Evolutionary conservation across 1,140 invertebrate species (phyloP), one percentile per base, ranked within the genome.

Genomic region (Lordiphosa collinella): DNA sequence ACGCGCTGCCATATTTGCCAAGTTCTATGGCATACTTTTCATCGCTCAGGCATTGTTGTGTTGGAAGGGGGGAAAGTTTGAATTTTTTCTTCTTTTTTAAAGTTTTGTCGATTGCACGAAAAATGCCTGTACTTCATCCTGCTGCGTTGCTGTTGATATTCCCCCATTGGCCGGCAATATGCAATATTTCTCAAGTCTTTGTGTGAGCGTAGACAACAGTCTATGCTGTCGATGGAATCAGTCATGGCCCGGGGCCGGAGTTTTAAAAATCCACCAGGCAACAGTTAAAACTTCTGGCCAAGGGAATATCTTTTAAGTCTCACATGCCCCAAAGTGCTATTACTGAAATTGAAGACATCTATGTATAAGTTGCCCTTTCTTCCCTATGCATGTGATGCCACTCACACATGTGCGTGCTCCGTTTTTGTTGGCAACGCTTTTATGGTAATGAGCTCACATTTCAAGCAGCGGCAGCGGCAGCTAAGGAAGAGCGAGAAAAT

Each of bases 361-460:
- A 82, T 82, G 61, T 84, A 82, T 76, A 75, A 76, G 75, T 56
- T 74, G 63, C 36, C 52, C 55, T 53, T 55, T 43, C 31, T 41
- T 40, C 46, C 9, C 38, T 31, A 34, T 48, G 29, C 49, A 3
- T 18, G 3, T n/a, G n/a, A n/a, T n/a, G n/a, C n/a, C 16, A 31
- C 38, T 35, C 8, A 46, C 52, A 66, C 51, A 57, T 56, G 57
- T 78, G 52, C 60, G 52, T 59, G 54, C 41, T n/a, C 37, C 47
- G n/a, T 3, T 46, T 43, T 47, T 32, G 55, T 60, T 36, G 62
- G 76, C 72, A 60, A 63, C 63, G 76, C 76, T 80, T 82, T 82
- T 82, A 82, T 82, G 78, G 78, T 84, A 82, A 82, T 84, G 78
- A 82, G 78, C 78, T 84, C 76, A 62, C 78, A 82, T 82, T 82